Percentiles rank a stretch among this genome's conserved stretches.
phyloP scores from a whole-genome alignment of 2,113 vertebrate genomes.

The Neomonachus schauinslandi region DNA sequence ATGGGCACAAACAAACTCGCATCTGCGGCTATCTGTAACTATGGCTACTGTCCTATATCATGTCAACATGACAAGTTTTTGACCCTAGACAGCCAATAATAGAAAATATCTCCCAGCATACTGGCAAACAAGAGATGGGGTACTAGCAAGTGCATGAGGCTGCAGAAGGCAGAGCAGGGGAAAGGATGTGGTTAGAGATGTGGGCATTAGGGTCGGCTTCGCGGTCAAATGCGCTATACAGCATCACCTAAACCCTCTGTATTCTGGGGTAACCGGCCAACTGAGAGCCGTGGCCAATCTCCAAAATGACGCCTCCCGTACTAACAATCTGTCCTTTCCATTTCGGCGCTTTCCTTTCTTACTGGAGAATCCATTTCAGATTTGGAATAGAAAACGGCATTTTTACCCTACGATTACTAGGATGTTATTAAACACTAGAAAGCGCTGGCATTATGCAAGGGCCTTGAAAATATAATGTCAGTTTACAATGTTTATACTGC shows the following conservation, averaged over 20 bases:
- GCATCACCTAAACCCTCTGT: neutral
- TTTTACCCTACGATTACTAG: neutral
- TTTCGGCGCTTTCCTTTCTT: neutral
- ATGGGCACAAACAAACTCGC: slow-evolving; percentile 14
- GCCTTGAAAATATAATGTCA: neutral
- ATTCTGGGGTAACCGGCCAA: neutral
- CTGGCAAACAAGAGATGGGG: neutral
- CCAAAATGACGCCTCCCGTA: neutral
- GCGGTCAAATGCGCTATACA: too few relatives aligned
- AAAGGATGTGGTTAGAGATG: neutral
- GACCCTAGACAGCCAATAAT: neutral
- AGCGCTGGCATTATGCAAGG: neutral
- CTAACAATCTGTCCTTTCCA: neutral
- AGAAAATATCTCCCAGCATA: neutral
- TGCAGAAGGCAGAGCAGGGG: neutral
- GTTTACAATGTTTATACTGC: neutral
- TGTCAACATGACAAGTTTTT: neutral
- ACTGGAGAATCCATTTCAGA: slow-evolving; percentile 6
- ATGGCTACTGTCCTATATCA: neutral
- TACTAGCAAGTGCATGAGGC: neutral
- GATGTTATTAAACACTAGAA: slow-evolving; percentile 12
- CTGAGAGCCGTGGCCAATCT: neutral
- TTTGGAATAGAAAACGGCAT: neutral
- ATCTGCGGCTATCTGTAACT: neutral
- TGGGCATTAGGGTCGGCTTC: neutral